Evolutionary conservation across 2,113 vertebrate genomes (phyloP).

Genomic region (Felis chaus): DNA sequence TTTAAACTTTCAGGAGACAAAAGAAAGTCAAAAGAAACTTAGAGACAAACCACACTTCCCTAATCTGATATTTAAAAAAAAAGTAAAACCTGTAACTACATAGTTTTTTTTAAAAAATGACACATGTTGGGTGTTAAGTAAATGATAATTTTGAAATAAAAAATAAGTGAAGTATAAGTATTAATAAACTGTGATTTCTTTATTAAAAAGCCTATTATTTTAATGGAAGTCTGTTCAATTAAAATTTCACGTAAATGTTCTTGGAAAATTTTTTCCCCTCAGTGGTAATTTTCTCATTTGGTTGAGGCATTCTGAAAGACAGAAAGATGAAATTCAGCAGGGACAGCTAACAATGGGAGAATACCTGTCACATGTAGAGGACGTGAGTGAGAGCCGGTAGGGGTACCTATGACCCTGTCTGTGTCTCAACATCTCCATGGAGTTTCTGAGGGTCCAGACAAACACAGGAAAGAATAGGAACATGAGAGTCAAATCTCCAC

Average conservation of each 20-base stretch:
- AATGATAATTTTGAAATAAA: not conserved
- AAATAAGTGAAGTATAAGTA: not conserved
- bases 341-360: not conserved
- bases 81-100: not conserved
- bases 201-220: not conserved
- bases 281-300: not conserved
- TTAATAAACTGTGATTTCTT: not conserved
- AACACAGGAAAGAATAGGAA: not conserved
- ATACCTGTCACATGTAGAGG: fast-evolving
- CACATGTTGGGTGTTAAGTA: not conserved
- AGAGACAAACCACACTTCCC: slow-evolving; percentile 22
- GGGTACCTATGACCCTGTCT: fast-evolving
- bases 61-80: not conserved
- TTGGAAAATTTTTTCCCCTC: not conserved
- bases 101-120: not conserved
- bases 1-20: slow-evolving; percentile 65
- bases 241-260: slow-evolving; percentile 7
- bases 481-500: not conserved
- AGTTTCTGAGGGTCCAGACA: not conserved
- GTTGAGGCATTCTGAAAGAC: not conserved
- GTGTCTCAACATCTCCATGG: not conserved
- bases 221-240: not conserved
- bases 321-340: not conserved
- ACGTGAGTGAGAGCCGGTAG: not conserved
- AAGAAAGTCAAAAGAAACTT: slow-evolving; percentile 23